Base-by-base conservation (phyloP, 2,113 vertebrate species). In the Camelus bactrianus region DNA sequence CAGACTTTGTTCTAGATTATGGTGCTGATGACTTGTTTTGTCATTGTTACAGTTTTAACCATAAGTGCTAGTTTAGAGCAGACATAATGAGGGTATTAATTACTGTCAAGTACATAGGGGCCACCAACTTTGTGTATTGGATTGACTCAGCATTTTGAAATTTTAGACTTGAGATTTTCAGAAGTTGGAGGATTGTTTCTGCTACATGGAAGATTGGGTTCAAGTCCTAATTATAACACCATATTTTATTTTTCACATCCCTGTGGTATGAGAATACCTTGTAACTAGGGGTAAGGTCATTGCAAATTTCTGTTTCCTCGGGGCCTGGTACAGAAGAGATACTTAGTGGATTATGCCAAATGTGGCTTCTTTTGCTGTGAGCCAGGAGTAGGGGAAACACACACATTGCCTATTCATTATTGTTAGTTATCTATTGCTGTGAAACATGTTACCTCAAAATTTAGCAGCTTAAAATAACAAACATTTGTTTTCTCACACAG, bases 321-420 rank as follows among this genome's bases (percentile, higher is more conserved):
- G 32, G 75, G 28, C 11, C 65, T 94, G 52, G 64, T 72, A 64
- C 81, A 80, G 30, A 89, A 20, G 64, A 94, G 69, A 35, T 67
- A 9, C 32, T 88, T 62, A 89, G 4, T 60, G n/a, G 42, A 54
- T 92, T 93, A 93, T 96, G 56, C 20, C 82, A 91, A 84, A 67
- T 89, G 15, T 91, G 24, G 56, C 32, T 88, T 84, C 17, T 56
- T 93, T 91, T 70, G 32, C 54, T 52, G 15, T 82, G 64, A 82
- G 81, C 73, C 54, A 88, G 50, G 56, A 75, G 54, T 89, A 35
- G 30, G n/a, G n/a, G 82, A 42, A 76, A 48, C 8, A 42, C 11
- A 54, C 35, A 42, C 0, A 32, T 65, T n/a, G 9, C 75, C 17
- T 70, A 8, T 26, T 54, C 54, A n/a, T 93, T 86, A 80, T 85